Evolutionary conservation across 2,113 vertebrate species (phyloP).

Genomic region (Thalassarche chlororhynchos): DNA sequence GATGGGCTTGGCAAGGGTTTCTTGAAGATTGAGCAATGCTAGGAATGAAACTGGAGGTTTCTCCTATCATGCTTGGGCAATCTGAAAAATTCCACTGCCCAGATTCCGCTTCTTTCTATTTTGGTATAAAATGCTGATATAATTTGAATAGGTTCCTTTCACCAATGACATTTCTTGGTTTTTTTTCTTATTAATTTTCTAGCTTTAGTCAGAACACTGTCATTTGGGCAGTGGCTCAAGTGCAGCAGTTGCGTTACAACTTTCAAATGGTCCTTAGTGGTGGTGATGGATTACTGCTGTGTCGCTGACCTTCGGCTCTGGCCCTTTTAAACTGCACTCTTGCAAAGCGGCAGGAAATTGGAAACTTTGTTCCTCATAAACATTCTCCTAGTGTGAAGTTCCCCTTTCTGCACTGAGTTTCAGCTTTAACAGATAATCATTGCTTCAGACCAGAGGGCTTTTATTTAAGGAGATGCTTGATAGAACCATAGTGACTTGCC

Average conservation of each 20-base stretch:
- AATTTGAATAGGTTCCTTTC: background rate
- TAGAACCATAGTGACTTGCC: background rate
- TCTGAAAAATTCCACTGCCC: background rate
- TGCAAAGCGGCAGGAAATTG: accelerated
- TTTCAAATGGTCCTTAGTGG: background rate
- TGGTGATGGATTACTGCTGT: background rate
- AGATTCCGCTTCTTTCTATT: background rate
- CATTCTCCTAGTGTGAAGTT: background rate
- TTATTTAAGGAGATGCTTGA: background rate
- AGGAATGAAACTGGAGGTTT: background rate
- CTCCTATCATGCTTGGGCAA: accelerated
- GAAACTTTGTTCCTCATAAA: background rate
- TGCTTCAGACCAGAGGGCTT: background rate
- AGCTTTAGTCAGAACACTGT: background rate
- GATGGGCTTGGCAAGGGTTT: background rate
- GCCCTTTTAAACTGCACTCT: background rate
- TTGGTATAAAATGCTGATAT: background rate
- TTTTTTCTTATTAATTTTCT: background rate
- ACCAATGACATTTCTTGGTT: background rate
- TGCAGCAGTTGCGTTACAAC: background rate
- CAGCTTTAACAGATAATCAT: background rate
- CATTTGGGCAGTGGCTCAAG: background rate
- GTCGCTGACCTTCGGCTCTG: background rate
- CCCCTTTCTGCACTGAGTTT: background rate
- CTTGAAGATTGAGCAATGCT: background rate